Evolutionary conservation across 2,888 invertebrate species (phyloP).

Genomic region (Achlya flavicornis): DNA sequence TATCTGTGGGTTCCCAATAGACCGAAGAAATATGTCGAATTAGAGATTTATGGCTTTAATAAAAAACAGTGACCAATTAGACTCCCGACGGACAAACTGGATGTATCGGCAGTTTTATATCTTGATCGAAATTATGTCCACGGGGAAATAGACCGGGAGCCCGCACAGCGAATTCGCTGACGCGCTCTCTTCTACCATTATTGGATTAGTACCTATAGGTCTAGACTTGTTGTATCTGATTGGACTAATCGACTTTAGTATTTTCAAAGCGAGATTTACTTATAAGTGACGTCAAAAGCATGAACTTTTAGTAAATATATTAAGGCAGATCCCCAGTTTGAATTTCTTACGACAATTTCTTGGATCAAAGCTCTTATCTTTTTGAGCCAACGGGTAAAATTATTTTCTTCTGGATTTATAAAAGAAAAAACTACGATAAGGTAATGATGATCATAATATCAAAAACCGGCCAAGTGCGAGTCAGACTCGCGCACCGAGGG

Average conservation of each 20-base stretch:
- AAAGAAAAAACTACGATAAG: too few species aligned
- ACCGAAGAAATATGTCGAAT: slow-evolving; percentile 27
- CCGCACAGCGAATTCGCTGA: slow-evolving; percentile 33
- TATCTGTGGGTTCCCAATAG: slow-evolving; percentile 22
- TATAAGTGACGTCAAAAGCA: too few species aligned
- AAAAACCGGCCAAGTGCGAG: too few species aligned
- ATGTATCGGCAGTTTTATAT: slow-evolving; percentile 60
- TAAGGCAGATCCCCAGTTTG: too few species aligned
- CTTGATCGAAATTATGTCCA: slow-evolving; percentile 55
- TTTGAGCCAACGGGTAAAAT: not conserved
- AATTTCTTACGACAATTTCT: too few species aligned
- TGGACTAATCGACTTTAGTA: not conserved
- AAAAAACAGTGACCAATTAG: slow-evolving; percentile 48
- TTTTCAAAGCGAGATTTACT: too few species aligned
- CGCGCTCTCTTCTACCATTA: slow-evolving; percentile 21
- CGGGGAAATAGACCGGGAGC: slow-evolving; percentile 50
- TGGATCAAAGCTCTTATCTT: not conserved
- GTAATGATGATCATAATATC: too few species aligned
- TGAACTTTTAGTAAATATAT: too few species aligned
- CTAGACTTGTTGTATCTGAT: slow-evolving; percentile 27
- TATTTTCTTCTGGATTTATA: too few species aligned
- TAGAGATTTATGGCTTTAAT: slow-evolving; percentile 22
- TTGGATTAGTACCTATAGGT: slow-evolving; percentile 39
- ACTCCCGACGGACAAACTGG: slow-evolving; percentile 26
- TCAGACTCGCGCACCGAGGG: too few species aligned